Evolutionary conservation across 1,140 invertebrate species (phyloP).

Genomic region (Hyles vespertilio): DNA sequence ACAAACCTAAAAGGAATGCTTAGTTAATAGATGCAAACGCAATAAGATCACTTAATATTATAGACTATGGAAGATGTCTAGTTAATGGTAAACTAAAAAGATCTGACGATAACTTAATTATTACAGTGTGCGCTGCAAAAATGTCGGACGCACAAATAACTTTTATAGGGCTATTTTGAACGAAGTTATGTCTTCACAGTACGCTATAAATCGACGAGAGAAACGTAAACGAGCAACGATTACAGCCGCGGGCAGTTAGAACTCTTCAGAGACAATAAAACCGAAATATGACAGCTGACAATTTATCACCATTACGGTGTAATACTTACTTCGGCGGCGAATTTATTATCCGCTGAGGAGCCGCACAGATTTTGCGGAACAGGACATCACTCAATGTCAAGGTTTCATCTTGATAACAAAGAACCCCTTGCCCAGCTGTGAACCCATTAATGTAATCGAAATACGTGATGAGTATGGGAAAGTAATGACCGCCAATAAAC

Average conservation of each 20-base stretch:
- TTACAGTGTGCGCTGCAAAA: constrained; percentile 24
- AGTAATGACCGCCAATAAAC: too few relatives aligned
- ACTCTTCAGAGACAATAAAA: constrained; percentile 43
- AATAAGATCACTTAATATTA: too few relatives aligned
- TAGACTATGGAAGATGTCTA: too few relatives aligned
- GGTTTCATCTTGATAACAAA: constrained; percentile 26
- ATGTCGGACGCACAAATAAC: constrained; percentile 53
- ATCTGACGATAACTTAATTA: background rate
- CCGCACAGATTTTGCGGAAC: constrained; percentile 28
- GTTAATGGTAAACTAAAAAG: too few relatives aligned
- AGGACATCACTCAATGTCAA: constrained; percentile 39
- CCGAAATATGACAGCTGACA: constrained; percentile 39
- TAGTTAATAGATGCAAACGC: too few relatives aligned
- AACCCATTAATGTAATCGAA: constrained; percentile 9
- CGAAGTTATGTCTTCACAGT: constrained; percentile 58
- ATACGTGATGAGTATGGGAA: background rate
- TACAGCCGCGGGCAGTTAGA: constrained; percentile 29
- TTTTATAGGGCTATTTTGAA: constrained; percentile 59
- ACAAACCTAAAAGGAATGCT: too few relatives aligned
- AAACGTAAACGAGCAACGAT: constrained; percentile 47
- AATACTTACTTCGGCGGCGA: constrained; percentile 36
- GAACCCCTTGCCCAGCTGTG: constrained; percentile 5
- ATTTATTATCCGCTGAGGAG: constrained; percentile 40
- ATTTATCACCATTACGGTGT: constrained; percentile 42
- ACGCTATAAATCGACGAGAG: constrained; percentile 47